Evolutionary conservation across 92 coral and sea anemone genomes (phyloP), one percentile per base, ranked within the genome.

Genomic region (Paragorgia papillata): DNA sequence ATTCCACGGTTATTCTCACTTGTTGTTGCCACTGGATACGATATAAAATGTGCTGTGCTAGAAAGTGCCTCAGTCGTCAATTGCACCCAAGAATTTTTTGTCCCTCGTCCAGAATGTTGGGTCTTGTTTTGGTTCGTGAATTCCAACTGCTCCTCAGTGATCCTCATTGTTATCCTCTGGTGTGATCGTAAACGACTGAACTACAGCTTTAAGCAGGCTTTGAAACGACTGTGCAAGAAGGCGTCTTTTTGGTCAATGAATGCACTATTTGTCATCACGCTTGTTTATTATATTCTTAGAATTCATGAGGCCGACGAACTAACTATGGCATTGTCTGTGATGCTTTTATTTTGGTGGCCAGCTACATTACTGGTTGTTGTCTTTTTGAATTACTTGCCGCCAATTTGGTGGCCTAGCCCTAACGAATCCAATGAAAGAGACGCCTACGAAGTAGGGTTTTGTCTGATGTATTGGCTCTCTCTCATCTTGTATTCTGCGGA

Each of bases 41-140:
- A 34, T 17, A 28, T 19, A 35, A 64, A 64, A 64, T 64, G 71
- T 37, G 50, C 53, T 34, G 21, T 37, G 54, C 37, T 35, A 19
- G 71, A 64, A 37, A 37, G 37, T 35, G 32, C 50, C 12, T 34
- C 71, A 21, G 2, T 64, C 30, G 54, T 64, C 5, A 64, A 64
- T 64, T 64, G 71, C 48, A 35, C 51, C 3, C 71, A 64, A 64
- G 71, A 37, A 40, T 64, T 64, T 37, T 53, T 64, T 64, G 71
- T 64, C 28, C 28, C 50, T 20, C 14, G 37, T 20, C 71, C 71
- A n/a, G n/a, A n/a, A n/a, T 37, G 28, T 49, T 64, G 71, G 71
- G 43, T 44, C 48, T 19, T 8, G 22, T 26, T 9, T 29, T 64
- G 71, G 71, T 13, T 18, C 15, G 4, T 15, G 27, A 64, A 27